These are phyloP conservation scores for Phalacrocorax pelagicus DNA, from an alignment of 2,113 vertebrate species.

Conservation along the genomic window DNA sequence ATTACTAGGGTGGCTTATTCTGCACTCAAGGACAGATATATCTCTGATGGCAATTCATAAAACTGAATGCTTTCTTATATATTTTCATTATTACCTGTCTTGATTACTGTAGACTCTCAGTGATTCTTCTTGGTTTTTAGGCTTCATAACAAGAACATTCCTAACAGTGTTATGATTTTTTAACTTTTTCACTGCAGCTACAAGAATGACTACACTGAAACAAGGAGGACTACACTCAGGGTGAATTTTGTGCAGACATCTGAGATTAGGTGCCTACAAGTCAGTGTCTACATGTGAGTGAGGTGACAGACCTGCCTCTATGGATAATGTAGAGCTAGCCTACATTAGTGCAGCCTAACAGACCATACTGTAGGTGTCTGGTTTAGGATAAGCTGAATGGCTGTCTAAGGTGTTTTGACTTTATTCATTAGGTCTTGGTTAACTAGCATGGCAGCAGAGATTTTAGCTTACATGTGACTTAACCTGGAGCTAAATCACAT, in stretches of 20 bases:
- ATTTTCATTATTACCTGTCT: neutral
- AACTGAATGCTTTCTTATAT: fast-evolving
- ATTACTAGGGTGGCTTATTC: neutral
- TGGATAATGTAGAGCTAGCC: neutral
- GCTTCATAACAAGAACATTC: neutral
- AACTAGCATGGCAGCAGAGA: neutral
- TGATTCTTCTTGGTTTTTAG: neutral
- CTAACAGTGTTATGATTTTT: neutral
- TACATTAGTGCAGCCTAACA: neutral
- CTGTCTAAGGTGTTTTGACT: neutral
- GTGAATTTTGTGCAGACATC: neutral
- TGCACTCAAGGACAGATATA: neutral
- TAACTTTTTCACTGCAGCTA: neutral
- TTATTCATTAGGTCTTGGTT: neutral
- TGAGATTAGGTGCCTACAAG: neutral
- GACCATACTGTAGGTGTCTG: neutral
- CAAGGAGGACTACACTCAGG: neutral
- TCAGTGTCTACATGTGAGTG: neutral
- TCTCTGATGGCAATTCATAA: neutral
- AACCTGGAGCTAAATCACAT: neutral
- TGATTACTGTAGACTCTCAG: neutral
- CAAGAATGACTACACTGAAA: neutral
- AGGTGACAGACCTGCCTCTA: neutral
- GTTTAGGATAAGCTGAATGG: neutral
- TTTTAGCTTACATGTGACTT: neutral